These are phyloP conservation scores for Halichoeres trimaculatus DNA, from an alignment of 2,113 vertebrate species.

Conservation along the genomic window DNA sequence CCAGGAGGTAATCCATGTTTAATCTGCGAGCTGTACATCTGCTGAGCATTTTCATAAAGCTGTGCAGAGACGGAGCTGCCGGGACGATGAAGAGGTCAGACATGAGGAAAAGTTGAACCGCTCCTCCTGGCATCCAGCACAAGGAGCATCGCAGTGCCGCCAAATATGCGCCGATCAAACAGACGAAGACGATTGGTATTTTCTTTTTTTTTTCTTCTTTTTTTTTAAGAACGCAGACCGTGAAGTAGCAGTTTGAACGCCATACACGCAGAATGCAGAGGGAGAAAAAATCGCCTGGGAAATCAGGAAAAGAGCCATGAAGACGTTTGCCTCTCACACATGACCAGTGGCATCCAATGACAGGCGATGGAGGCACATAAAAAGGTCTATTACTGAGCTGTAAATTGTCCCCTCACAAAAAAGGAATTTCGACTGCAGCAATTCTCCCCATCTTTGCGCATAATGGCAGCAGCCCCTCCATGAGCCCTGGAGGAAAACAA, in stretches of 20 bases:
- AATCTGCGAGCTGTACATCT: conserved; percentile 30
- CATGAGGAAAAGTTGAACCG: conserved; percentile 44
- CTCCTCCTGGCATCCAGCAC: conserved; percentile 55
- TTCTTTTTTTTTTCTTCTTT: conserved; percentile 22
- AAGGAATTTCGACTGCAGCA: conserved; percentile 96
- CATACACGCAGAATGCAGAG: conserved; percentile 91
- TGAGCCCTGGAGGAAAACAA: conserved; percentile 49
- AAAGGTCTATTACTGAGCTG: conserved; percentile 99
- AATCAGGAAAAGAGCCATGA: conserved; percentile 96
- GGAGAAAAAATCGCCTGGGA: conserved; percentile 92
- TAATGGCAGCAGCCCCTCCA: conserved; percentile 88
- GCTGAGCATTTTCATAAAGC: conserved; percentile 25
- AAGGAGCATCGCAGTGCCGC: conserved; percentile 9
- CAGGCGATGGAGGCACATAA: conserved; percentile 96
- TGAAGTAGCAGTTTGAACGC: conserved; percentile 89
- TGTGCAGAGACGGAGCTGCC: conserved; percentile 23
- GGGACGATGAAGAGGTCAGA: conserved; percentile 28
- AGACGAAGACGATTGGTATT: conserved; percentile 52
- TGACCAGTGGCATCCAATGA: conserved; percentile 99
- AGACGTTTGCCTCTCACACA: conserved; percentile 96
- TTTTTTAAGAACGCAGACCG: conserved; percentile 87
- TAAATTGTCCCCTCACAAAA: conserved; percentile 99
- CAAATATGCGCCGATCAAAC: conserved; percentile 43
- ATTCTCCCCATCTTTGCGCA: conserved; percentile 91
- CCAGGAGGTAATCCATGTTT: conserved; percentile 78